These are phyloP conservation scores for Colaptes auratus DNA, from an alignment of 2,113 vertebrate genomes.

Conservation along the genomic window DNA sequence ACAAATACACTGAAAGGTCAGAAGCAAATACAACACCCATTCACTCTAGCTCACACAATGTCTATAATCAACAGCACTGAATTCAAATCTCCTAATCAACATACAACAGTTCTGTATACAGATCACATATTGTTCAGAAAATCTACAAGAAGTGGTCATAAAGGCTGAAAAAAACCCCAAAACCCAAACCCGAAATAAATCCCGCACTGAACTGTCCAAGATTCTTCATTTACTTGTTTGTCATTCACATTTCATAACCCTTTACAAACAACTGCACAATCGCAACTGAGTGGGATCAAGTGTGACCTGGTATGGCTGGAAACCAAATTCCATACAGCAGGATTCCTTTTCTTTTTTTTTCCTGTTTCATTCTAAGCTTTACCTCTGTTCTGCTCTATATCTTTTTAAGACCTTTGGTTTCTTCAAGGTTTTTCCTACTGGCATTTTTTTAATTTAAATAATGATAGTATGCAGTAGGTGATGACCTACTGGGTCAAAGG, in stretches of 20 bases:
- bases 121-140: neutral
- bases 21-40: neutral
- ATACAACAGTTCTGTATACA: neutral
- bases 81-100: neutral
- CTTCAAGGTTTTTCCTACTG: neutral
- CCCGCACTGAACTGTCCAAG: neutral
- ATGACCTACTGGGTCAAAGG: neutral
- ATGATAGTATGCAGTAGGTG: neutral
- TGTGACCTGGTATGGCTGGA: neutral
- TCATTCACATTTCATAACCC: neutral
- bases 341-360: neutral
- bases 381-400: neutral
- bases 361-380: neutral
- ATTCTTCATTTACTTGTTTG: neutral
- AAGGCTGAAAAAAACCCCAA: neutral
- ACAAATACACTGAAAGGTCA: slow-evolving; percentile 40
- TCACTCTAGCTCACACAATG: fast-evolving
- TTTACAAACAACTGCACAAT: neutral
- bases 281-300: neutral
- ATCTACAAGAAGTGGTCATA: neutral
- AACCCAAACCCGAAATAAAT: too few relatives aligned
- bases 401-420: neutral
- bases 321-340: neutral
- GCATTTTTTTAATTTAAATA: neutral
- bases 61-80: neutral